phyloP scores from a whole-genome alignment of 2,113 vertebrate species.

The Myodes glareolus region DNA sequence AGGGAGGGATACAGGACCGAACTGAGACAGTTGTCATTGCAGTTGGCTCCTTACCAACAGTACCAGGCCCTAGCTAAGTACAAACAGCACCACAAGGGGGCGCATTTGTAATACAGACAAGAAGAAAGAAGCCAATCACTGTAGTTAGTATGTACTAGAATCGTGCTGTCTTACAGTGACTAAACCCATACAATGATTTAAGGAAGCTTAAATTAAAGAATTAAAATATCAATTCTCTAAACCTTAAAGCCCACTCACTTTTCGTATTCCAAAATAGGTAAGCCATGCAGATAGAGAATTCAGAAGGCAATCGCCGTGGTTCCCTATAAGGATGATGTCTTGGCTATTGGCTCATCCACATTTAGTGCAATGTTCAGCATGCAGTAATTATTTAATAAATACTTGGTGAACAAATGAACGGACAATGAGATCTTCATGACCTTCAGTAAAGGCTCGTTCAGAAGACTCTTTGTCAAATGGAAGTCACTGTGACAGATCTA shows the following conservation, averaged over 20 bases:
- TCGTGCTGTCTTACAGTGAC: not conserved
- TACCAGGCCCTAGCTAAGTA: not conserved
- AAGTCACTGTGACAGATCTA: too few relatives aligned
- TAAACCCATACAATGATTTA: not conserved
- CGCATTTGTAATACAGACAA: not conserved
- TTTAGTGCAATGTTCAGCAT: not conserved
- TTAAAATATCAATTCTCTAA: not conserved
- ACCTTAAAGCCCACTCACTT: not conserved
- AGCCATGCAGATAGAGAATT: not conserved
- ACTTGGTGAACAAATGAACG: not conserved
- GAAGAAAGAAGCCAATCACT: not conserved
- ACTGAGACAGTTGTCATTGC: not conserved
- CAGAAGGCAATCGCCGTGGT: not conserved
- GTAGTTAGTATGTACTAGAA: not conserved
- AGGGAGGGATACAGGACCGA: too few relatives aligned
- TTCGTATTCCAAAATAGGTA: not conserved
- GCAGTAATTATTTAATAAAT: not conserved
- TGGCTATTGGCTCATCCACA: not conserved
- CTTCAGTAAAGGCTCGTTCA: too few relatives aligned
- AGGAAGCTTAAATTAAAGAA: not conserved
- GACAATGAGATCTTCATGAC: too few relatives aligned
- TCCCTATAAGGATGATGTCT: not conserved
- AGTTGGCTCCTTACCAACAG: not conserved
- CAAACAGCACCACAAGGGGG: slow-evolving; percentile 42
- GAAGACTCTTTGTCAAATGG: too few relatives aligned